These are phyloP conservation scores for Latrodectus hesperus DNA, from an alignment of 2,888 invertebrate genomes.

Conservation along the genomic window DNA sequence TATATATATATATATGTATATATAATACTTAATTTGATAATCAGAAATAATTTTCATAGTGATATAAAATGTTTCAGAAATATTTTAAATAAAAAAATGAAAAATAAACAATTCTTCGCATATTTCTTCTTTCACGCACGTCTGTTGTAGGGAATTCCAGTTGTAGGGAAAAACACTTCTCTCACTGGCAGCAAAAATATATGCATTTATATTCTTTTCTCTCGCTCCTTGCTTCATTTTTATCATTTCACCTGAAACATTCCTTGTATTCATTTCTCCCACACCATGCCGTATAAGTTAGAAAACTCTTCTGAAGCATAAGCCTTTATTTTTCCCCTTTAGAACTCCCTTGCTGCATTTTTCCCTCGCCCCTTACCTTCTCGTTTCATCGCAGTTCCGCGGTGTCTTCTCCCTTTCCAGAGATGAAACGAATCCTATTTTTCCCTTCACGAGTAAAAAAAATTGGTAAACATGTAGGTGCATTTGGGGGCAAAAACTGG, in stretches of 20 bases:
- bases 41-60: too few relatives aligned
- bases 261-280: conserved; percentile 6
- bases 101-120: background rate
- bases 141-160: background rate
- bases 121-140: background rate
- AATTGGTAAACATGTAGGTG: background rate
- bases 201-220: background rate
- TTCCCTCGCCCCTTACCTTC: background rate
- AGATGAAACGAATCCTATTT: background rate
- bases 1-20: too few relatives aligned
- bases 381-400: background rate
- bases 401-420: background rate
- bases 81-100: background rate
- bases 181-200: background rate
- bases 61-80: too few relatives aligned
- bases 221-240: background rate
- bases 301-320: conserved; percentile 13
- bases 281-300: conserved; percentile 12
- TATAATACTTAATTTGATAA: too few relatives aligned
- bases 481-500: background rate
- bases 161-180: background rate
- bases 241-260: conserved; percentile 4
- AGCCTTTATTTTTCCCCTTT: conserved; percentile 9
- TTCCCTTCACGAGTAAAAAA: background rate
- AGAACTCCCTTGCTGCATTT: background rate